A percentile compares a stretch with the other conserved stretches of the same genome.
Conservation (phyloP, 2,888 invertebrate species). For the Xylophagus ater region DNA sequence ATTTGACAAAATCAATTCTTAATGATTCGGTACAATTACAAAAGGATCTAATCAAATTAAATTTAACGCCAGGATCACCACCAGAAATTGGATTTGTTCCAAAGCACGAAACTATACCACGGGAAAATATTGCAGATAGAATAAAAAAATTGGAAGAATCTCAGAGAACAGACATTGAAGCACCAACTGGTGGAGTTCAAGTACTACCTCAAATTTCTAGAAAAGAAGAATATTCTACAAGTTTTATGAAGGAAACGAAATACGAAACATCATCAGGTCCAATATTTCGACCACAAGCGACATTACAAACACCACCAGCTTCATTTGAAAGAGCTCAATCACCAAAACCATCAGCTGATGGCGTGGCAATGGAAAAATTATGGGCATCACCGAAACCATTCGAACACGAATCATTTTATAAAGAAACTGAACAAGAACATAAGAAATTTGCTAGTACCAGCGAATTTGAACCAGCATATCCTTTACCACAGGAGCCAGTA, state of each 20-base stretch:
- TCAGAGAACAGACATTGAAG: slow-evolving; percentile 42
- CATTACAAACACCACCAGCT: slow-evolving; percentile 27
- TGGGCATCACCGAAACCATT: slow-evolving; percentile 43
- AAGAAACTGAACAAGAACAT: slow-evolving; percentile 16
- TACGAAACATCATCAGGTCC: slow-evolving; percentile 29
- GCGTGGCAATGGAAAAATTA: slow-evolving; percentile 54
- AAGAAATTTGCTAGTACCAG: no score
- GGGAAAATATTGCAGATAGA: slow-evolving; percentile 46
- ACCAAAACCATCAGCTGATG: slow-evolving; percentile 52
- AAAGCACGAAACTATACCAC: slow-evolving; percentile 36
- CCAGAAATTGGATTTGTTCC: slow-evolving; percentile 56
- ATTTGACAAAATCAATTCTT: neutral
- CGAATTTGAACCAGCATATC: slow-evolving; percentile 24
- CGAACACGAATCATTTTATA: no score
- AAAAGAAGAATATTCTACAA: slow-evolving; percentile 16
- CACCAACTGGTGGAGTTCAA: slow-evolving; percentile 46
- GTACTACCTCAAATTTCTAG: slow-evolving; percentile 39
- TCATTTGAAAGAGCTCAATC: slow-evolving; percentile 37
- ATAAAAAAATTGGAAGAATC: slow-evolving; percentile 50
- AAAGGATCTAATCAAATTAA: slow-evolving; percentile 39
- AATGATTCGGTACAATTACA: slow-evolving; percentile 18
- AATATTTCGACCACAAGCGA: slow-evolving; percentile 35
- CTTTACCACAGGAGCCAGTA: slow-evolving; percentile 25
- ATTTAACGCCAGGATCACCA: slow-evolving; percentile 55
- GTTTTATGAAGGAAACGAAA: slow-evolving; percentile 28